Conservation (phyloP, 1,140 invertebrate species). For the Drosophila orena region DNA sequence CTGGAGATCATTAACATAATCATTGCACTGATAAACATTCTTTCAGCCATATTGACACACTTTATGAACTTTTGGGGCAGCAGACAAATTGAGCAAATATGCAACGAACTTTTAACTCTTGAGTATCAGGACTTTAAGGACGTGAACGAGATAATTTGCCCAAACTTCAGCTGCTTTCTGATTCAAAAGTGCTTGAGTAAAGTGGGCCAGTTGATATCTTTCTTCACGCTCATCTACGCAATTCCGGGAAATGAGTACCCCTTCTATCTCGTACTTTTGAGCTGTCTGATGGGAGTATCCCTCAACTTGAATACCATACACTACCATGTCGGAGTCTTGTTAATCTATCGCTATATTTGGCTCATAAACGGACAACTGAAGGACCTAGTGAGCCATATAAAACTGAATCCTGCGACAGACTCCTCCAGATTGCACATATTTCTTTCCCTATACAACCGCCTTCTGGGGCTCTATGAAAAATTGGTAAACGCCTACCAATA, state of each 20-base stretch:
- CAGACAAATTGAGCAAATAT: not conserved
- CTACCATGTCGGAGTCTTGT: slow-evolving; percentile 27
- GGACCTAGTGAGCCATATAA: not conserved
- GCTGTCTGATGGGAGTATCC: not conserved
- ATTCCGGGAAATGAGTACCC: not conserved
- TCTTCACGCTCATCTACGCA: slow-evolving; percentile 1
- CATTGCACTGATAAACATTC: not conserved
- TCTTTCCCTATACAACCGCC: slow-evolving; percentile 23
- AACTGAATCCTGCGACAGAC: not conserved
- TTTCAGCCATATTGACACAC: slow-evolving; percentile 5
- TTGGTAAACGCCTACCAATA: slow-evolving; percentile 24
- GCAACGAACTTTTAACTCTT: slow-evolving; percentile 32
- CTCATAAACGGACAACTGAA: slow-evolving; percentile 40
- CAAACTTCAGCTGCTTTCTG: slow-evolving; percentile 5
- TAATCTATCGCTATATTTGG: slow-evolving; percentile 52
- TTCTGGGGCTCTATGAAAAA: slow-evolving; percentile 19
- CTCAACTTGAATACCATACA: slow-evolving; percentile 26
- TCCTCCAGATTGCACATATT: not conserved
- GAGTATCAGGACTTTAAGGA: slow-evolving; percentile 13
- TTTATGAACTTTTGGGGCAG: slow-evolving; percentile 29
- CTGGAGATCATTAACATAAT: slow-evolving; percentile 14
- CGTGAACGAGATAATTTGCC: not conserved
- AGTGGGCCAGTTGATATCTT: not conserved
- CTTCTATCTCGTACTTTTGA: accelerated
- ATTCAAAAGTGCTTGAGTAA: slow-evolving; percentile 10